Evolutionary conservation across 2,113 vertebrate genomes (phyloP), one percentile per base, ranked within the genome.

Genomic region (Psophia crepitans): DNA sequence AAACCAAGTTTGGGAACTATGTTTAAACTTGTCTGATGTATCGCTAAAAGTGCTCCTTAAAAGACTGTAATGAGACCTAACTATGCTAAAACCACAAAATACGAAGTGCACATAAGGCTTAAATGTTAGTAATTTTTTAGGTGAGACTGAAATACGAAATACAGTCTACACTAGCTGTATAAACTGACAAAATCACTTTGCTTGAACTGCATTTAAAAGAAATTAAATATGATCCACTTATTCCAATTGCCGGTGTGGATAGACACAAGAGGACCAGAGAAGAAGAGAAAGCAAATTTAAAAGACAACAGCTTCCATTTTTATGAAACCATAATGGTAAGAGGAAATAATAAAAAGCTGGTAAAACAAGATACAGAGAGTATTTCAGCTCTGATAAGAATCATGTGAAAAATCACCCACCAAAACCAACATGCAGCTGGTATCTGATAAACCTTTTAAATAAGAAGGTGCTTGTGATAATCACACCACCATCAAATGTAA

Each of bases 11-110:
- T 71, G 68, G 30, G 79, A 97, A 74, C 85, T 86, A 64, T 84
- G 96, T 96, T 96, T 91, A 83, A 96, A 96, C 96, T 91, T 92
- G 96, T 83, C 93, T 90, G 63, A 26, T 23, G 70, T 58, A 88
- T 60, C 81, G 85, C 85, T 94, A 74, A 94, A 93, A 90, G 71
- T 63, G 39, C 64, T 92, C 73, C 64, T 93, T 83, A 56, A 66
- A 94, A 94, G 82, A 88, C 37, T 35, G n/a, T 73, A 96, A 93
- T 64, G 76, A 95, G 90, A 69, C 35, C 64, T 90, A 90, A 86
- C 74, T 91, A 58, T 5, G 1, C 68, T 91, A 83, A 95, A 96
- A 27, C 87, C 93, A 88, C 82, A 74, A 79, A 94, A 89, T 19
- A 88, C 17, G 77, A 94, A 92, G 94, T 19, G 58, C 49, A 93